Percentiles rank a stretch among this genome's conserved stretches.
Conservation (phyloP, 2,113 vertebrate species). For the Labrus mixtus region DNA sequence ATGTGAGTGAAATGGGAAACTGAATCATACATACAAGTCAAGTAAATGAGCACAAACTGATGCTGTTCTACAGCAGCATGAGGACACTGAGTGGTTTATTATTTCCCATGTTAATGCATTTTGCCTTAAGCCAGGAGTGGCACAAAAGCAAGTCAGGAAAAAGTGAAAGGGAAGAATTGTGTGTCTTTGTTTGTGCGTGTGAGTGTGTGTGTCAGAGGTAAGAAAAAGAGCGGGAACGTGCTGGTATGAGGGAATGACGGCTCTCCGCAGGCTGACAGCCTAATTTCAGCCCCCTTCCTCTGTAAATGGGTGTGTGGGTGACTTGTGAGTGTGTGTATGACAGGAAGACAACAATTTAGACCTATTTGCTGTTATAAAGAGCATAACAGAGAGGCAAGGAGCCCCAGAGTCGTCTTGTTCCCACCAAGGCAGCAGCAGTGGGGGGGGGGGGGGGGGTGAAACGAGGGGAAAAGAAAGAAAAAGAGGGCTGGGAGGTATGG, state of each 20-base stretch:
- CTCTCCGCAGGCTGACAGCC: slow-evolving; percentile 84
- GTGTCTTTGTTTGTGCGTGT: slow-evolving; percentile 13
- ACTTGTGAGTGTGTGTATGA: slow-evolving; percentile 70
- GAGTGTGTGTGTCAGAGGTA: slow-evolving; percentile 31
- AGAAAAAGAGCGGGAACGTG: slow-evolving; percentile 69
- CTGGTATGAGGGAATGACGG: slow-evolving; percentile 83
- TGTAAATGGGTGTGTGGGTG: slow-evolving; percentile 57
- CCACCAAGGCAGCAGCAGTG: slow-evolving; percentile 53
- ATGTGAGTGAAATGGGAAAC: slow-evolving; percentile 47
- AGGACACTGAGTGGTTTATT: slow-evolving; percentile 45
- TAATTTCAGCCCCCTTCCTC: slow-evolving; percentile 83
- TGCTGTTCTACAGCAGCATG: slow-evolving; percentile 30
- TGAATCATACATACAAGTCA: slow-evolving; percentile 57
- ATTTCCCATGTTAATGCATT: slow-evolving; percentile 63
- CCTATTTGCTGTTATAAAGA: slow-evolving; percentile 92
- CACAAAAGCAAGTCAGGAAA: slow-evolving; percentile 24
- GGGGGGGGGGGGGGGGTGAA: background rate
- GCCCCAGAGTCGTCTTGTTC: slow-evolving; percentile 52
- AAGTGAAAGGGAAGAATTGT: slow-evolving; percentile 47
- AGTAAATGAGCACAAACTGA: slow-evolving; percentile 62
- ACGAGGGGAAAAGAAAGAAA: background rate
- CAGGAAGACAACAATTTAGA: slow-evolving; percentile 96
- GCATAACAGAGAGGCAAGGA: slow-evolving; percentile 78
- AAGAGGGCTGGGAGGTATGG: slow-evolving; percentile 3
- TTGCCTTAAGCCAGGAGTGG: slow-evolving; percentile 41